These are phyloP conservation scores for Danio rerio DNA, from an alignment of 2,113 vertebrate species.

Conservation along the genomic window DNA sequence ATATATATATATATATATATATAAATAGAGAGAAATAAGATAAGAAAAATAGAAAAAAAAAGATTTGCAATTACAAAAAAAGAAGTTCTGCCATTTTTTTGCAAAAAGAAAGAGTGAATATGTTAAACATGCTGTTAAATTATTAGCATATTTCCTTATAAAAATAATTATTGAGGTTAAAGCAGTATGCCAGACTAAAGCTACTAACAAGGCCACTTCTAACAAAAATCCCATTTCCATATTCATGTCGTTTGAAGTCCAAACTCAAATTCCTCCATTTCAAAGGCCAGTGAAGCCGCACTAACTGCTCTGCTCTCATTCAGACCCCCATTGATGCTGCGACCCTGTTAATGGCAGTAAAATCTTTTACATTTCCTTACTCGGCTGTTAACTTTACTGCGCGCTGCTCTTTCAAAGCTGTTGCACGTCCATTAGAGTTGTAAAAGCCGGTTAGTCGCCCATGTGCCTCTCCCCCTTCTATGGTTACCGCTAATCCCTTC, in stretches of 20 bases:
- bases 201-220: too few species aligned
- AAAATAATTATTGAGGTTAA: too few species aligned
- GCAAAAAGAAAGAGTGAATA: too few species aligned
- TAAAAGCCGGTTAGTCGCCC: constrained; percentile 46
- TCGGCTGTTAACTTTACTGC: constrained; percentile 61
- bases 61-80: too few species aligned
- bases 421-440: constrained; percentile 49
- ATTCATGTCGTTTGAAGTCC: constrained; percentile 37
- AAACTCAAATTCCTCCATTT: constrained; percentile 64
- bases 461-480: constrained; percentile 47
- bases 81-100: too few species aligned
- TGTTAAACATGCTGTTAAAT: too few species aligned
- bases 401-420: constrained; percentile 53
- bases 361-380: constrained; percentile 73
- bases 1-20: too few species aligned
- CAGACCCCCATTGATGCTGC: constrained; percentile 66
- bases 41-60: too few species aligned
- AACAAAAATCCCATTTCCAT: too few species aligned
- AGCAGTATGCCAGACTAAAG: too few species aligned
- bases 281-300: constrained; percentile 66
- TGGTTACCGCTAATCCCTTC: constrained; percentile 64
- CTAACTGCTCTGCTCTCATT: constrained; percentile 46
- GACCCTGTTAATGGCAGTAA: constrained; percentile 74
- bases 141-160: too few species aligned
- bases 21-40: too few species aligned